Conservation (phyloP, 2,797 vertebrate genomes). For the Molossus alvarezi region DNA sequence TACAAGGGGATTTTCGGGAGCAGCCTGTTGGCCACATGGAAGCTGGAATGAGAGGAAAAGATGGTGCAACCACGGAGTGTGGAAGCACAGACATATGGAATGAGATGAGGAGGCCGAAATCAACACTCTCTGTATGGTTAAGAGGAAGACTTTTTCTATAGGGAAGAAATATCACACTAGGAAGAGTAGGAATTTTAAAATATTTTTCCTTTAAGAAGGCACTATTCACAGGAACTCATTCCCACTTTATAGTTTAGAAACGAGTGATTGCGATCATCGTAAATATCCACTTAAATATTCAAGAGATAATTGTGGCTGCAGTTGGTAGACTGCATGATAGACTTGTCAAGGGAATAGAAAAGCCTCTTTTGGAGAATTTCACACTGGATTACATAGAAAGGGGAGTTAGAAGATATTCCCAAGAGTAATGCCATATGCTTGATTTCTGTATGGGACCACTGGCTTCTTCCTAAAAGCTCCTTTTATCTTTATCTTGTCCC, state of each 20-base stretch:
- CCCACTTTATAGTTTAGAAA: conserved; percentile 78
- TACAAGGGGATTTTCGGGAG: conserved; percentile 56
- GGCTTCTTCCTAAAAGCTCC: not conserved
- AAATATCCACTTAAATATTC: conserved; percentile 74
- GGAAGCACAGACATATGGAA: not conserved
- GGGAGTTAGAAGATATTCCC: not conserved
- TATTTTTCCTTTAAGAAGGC: conserved; percentile 75
- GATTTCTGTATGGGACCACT: not conserved
- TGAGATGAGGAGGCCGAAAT: conserved; percentile 22
- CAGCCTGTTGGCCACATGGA: not conserved
- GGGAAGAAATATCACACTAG: conserved; percentile 61
- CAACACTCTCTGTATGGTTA: not conserved
- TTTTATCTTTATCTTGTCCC: not conserved
- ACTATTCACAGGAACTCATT: conserved; percentile 77
- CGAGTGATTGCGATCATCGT: conserved; percentile 55
- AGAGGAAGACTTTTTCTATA: conserved; percentile 54
- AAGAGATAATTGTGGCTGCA: conserved; percentile 46
- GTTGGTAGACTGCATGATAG: not conserved
- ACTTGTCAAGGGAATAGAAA: not conserved
- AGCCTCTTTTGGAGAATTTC: conserved; percentile 51
- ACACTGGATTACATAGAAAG: not conserved
- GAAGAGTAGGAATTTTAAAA: conserved; percentile 80
- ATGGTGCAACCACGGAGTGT: not conserved
- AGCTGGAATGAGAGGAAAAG: conserved; percentile 9
- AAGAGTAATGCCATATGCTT: not conserved